phyloP scores from a whole-genome alignment of 2,113 vertebrate species.

The Corythaixoides concolor region DNA sequence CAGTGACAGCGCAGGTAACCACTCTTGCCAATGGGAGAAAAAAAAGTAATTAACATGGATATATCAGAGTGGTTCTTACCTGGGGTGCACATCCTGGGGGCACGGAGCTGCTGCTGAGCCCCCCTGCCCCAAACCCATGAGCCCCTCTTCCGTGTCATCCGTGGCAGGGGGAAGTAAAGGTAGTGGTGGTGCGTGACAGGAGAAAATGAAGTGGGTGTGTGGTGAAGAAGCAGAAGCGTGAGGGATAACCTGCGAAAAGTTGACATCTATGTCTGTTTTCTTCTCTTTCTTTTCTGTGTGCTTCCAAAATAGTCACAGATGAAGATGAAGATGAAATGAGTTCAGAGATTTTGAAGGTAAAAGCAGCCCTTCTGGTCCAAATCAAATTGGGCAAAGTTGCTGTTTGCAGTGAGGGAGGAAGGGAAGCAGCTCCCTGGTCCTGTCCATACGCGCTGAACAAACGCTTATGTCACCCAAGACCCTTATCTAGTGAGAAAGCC shows the following conservation, averaged over 20 bases:
- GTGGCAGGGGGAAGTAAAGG: background rate
- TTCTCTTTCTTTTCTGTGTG: background rate
- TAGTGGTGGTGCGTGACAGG: background rate
- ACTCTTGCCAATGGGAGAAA: background rate
- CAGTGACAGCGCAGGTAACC: background rate
- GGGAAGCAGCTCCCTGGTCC: background rate
- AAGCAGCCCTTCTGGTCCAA: background rate
- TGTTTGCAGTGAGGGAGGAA: background rate
- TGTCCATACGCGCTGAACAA: fast-evolving
- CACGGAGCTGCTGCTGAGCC: background rate
- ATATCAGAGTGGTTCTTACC: background rate
- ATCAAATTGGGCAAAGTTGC: background rate
- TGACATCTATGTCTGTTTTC: background rate
- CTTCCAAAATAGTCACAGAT: constrained; percentile 17
- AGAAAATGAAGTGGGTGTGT: background rate
- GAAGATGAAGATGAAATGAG: constrained; percentile 51
- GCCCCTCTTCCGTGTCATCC: background rate
- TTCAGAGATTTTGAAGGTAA: constrained; percentile 35
- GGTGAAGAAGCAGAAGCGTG: background rate
- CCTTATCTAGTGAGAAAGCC: background rate
- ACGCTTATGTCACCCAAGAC: background rate
- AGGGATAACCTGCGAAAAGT: background rate
- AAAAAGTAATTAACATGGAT: background rate
- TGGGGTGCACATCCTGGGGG: background rate
- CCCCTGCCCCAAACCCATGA: fast-evolving